Evolutionary conservation across 2,113 vertebrate species (phyloP).

Genomic region (Bettongia penicillata): DNA sequence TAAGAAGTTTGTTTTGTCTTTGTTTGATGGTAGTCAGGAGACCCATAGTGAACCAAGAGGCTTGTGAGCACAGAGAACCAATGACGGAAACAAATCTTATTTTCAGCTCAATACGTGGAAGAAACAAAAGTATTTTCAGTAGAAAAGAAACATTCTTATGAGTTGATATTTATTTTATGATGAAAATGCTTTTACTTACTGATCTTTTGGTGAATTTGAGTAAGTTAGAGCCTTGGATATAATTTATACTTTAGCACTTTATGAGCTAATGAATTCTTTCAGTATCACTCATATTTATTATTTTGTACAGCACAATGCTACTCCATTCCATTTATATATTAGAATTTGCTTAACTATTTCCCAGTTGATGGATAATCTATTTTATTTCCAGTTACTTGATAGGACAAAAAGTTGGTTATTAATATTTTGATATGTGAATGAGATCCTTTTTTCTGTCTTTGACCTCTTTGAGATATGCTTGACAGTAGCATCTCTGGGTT

Average conservation of each 20-base stretch:
- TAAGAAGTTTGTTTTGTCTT: not conserved
- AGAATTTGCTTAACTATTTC: not conserved
- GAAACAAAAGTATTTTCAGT: not conserved
- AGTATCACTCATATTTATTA: not conserved
- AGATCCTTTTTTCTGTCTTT: not conserved
- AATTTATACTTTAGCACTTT: not conserved
- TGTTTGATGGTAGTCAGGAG: not conserved
- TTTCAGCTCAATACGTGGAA: not conserved
- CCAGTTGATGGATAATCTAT: not conserved
- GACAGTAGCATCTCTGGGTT: not conserved
- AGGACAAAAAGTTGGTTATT: not conserved
- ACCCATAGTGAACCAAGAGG: not conserved
- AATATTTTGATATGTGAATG: not conserved
- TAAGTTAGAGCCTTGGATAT: not conserved
- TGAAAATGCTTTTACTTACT: not conserved
- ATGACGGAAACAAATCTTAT: not conserved
- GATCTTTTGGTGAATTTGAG: not conserved
- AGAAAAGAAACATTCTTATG: not conserved
- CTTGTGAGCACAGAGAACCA: not conserved
- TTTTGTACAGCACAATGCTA: not conserved
- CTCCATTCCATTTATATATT: not conserved
- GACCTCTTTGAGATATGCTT: not conserved
- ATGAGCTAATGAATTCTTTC: not conserved
- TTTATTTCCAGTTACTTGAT: not conserved
- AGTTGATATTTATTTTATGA: not conserved